Evolutionary conservation across 2,888 invertebrate genomes (phyloP), one percentile per base, ranked within the genome.

Genomic region (Taphrorychus bicolor): DNA sequence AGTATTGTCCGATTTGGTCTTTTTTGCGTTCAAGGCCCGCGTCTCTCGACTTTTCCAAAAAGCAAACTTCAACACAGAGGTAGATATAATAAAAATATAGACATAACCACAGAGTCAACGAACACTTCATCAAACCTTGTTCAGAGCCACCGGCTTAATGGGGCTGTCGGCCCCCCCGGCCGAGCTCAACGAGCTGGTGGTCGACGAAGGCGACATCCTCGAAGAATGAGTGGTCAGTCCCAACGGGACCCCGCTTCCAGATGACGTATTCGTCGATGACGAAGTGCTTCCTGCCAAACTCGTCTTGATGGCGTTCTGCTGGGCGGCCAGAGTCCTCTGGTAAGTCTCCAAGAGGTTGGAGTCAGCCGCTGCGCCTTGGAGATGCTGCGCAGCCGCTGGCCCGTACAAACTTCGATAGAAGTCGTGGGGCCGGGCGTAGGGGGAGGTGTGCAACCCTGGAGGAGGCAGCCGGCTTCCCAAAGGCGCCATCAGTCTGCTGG

Each of bases 331-430:
- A 16, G 86, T 86, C 76, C 93, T 87, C 77, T 93, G 92, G 81
- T 91, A 91, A 75, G 85, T 85, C 76, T 91, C 91, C 66, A 91
- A 83, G n/a, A 91, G 83, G 7, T 90, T 88, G 75, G 89, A 87
- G 74, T 90, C 90, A 1, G 83, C 84, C 0, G 85, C 83, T 40
- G 77, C 78, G 82, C 84, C 77, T n/a, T 76, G 78, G 18, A 80
- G 79, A 14, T 84, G 81, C 62, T 81, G 81, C 56, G 89, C 89
- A 9, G 87, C 86, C 4, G 85, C 83, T 3, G 86, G 84, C 0
- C 86, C 88, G 81, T 93, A 93, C 73, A 93, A 86, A 72, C 92
- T 91, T 61, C 93, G 85, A 80, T 93, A 94, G 75, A 93, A 85
- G 76, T 93, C 93, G 72, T 85, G 86, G 11, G 91, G 91, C 67